Percentiles rank a stretch among this genome's conserved stretches.
These are phyloP conservation scores for Siniperca undulata DNA, from an alignment of 2,797 vertebrate species.

Conservation along the genomic window DNA sequence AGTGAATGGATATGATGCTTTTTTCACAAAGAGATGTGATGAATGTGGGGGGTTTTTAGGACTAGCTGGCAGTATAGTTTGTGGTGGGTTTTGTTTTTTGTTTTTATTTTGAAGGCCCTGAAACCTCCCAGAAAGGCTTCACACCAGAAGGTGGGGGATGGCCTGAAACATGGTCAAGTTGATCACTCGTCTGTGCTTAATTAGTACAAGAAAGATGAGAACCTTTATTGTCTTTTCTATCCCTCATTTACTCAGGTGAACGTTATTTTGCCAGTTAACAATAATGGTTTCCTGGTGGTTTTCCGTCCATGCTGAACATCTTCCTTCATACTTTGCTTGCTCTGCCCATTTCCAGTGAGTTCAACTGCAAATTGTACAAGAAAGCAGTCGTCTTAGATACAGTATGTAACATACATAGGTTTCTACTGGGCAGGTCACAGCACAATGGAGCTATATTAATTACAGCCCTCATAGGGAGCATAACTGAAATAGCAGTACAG, in stretches of 20 bases:
- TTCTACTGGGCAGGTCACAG: constrained; percentile 25
- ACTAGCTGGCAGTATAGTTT: constrained; percentile 14
- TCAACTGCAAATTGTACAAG: constrained; percentile 20
- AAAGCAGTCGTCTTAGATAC: constrained; percentile 6
- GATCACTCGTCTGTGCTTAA: not conserved
- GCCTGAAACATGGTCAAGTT: not conserved
- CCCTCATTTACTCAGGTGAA: constrained; percentile 62
- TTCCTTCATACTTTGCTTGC: constrained; percentile 25
- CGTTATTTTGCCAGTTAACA: constrained; percentile 23
- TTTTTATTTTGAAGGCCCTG: not conserved
- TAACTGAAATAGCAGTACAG: constrained; percentile 44
- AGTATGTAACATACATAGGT: constrained; percentile 1
- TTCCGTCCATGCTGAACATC: constrained; percentile 42
- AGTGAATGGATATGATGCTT: constrained; percentile 18
- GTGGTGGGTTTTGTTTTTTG: no score
- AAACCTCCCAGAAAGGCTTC: constrained; percentile 14
- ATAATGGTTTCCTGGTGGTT: constrained; percentile 17
- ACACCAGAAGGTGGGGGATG: constrained; percentile 13
- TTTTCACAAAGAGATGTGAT: constrained; percentile 29
- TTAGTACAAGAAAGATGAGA: constrained; percentile 1
- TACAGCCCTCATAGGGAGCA: constrained; percentile 60
- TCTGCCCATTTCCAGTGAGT: constrained; percentile 28
- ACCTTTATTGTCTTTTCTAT: constrained; percentile 20
- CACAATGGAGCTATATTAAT: constrained; percentile 35
- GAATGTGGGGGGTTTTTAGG: constrained; percentile 29